A percentile compares a stretch with the other conserved stretches of the same genome.
These are phyloP conservation scores for Ganaspis brasiliensis DNA, from an alignment of 2,888 invertebrate genomes.

Conservation along the genomic window DNA sequence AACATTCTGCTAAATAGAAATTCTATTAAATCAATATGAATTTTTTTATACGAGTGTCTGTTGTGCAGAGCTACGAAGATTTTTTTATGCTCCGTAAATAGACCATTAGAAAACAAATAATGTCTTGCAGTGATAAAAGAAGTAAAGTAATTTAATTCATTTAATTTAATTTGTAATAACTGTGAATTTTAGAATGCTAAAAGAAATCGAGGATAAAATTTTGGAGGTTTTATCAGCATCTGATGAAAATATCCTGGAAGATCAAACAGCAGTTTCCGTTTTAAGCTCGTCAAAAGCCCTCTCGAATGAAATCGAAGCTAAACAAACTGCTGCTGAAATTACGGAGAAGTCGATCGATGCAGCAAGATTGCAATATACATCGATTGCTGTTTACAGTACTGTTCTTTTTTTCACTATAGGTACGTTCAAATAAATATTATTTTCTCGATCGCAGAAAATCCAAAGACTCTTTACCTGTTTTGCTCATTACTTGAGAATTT, in stretches of 20 bases:
- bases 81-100: no score
- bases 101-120: no score
- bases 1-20: no score
- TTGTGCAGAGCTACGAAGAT: no score
- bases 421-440: constrained; percentile 72
- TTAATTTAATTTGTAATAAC: constrained; percentile 34
- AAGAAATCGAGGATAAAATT: constrained; percentile 96
- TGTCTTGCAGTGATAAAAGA: no score
- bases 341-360: constrained; percentile 95
- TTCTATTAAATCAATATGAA: no score
- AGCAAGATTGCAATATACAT: constrained; percentile 91
- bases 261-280: constrained; percentile 93
- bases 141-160: not conserved
- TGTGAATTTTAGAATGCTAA: constrained; percentile 83
- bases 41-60: no score
- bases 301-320: constrained; percentile 94
- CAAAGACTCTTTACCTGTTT: not conserved
- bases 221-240: constrained; percentile 88
- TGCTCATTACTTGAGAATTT: not conserved
- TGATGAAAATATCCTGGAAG: constrained; percentile 92
- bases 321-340: constrained; percentile 93
- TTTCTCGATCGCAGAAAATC: not conserved
- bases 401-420: constrained; percentile 95
- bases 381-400: constrained; percentile 94
- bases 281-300: constrained; percentile 94